These are phyloP conservation scores for Morpho deidamia DNA, from an alignment of 2,888 invertebrate species.

Conservation along the genomic window DNA sequence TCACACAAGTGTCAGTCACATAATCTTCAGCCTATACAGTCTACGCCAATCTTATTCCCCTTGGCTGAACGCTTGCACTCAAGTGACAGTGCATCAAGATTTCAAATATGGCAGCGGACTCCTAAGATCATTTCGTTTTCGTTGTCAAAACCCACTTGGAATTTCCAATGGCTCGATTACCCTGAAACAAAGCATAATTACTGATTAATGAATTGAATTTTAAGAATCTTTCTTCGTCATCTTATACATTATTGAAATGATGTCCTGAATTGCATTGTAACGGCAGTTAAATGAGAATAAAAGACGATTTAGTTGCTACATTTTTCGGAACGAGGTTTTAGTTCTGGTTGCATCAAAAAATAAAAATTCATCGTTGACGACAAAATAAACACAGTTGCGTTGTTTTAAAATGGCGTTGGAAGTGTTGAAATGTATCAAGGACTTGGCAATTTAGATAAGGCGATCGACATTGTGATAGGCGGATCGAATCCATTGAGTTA, in stretches of 20 bases:
- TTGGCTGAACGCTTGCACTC: slow-evolving; percentile 19
- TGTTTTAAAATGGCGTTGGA: slow-evolving; percentile 25
- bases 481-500: slow-evolving; percentile 50
- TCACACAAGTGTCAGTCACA: slow-evolving; percentile 56
- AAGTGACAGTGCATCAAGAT: slow-evolving; percentile 37
- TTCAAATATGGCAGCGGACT: slow-evolving; percentile 40
- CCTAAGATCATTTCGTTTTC: slow-evolving; percentile 35
- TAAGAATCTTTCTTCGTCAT: slow-evolving; percentile 12
- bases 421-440: slow-evolving; percentile 52
- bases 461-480: slow-evolving; percentile 47
- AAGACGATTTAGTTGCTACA: too few species aligned
- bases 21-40: slow-evolving; percentile 24
- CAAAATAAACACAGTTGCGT: slow-evolving; percentile 15
- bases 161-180: slow-evolving; percentile 46
- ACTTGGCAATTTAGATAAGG: slow-evolving; percentile 52
- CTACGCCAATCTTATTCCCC: slow-evolving; percentile 4
- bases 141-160: slow-evolving; percentile 35
- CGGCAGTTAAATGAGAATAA: not conserved
- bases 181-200: slow-evolving; percentile 48
- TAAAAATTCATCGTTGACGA: slow-evolving; percentile 5
- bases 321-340: not conserved
- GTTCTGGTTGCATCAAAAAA: slow-evolving; percentile 1
- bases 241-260: slow-evolving; percentile 22
- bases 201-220: slow-evolving; percentile 15
- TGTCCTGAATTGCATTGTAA: not conserved